Evolutionary conservation across 2,113 vertebrate species (phyloP).

Genomic region (Brevimyrus niger): DNA sequence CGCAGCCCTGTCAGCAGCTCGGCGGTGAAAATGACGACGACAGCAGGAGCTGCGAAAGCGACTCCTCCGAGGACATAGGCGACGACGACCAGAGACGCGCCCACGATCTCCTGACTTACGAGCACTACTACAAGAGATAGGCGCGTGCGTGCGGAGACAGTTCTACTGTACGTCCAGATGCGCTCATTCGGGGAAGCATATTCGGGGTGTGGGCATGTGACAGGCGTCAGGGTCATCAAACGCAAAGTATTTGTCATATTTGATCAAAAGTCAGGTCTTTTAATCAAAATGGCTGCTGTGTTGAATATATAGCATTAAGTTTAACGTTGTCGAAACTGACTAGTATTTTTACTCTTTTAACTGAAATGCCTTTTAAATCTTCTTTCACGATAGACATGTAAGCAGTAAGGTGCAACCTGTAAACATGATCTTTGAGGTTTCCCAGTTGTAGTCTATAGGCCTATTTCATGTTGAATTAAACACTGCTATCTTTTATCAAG

Average conservation of each 20-base stretch:
- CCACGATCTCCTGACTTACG: neutral
- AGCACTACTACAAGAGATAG: neutral
- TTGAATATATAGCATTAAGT: neutral
- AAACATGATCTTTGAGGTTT: neutral
- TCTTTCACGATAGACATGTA: neutral
- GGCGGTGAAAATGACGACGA: neutral
- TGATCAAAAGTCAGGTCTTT: neutral
- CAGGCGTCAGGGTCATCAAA: neutral
- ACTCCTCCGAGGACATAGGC: neutral
- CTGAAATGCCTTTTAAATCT: neutral
- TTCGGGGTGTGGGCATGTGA: neutral
- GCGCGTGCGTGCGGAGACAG: neutral
- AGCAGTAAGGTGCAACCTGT: neutral
- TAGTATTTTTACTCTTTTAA: neutral
- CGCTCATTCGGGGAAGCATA: neutral
- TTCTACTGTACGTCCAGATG: neutral
- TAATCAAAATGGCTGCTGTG: neutral
- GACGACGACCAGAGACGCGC: neutral
- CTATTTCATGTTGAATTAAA: neutral
- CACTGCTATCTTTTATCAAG: neutral
- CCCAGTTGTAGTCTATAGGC: neutral
- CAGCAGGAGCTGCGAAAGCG: slow-evolving; percentile 12
- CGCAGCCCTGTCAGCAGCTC: neutral
- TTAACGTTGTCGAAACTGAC: neutral
- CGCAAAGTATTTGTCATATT: neutral